phyloP scores from a whole-genome alignment of 2,113 vertebrate genomes.

The Cygnus atratus region DNA sequence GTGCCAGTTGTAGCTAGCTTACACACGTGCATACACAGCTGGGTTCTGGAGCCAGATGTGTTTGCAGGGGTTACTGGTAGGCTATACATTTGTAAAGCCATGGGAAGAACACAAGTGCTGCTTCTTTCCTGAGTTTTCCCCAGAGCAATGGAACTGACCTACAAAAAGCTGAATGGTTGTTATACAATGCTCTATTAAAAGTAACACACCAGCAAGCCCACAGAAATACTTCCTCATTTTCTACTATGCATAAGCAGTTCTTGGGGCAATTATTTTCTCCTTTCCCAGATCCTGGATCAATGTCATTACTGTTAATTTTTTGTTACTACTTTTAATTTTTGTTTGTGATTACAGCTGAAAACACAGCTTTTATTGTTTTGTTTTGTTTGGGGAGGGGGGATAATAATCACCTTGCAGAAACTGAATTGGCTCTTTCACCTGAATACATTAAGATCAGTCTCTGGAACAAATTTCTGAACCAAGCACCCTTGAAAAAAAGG shows the following conservation, averaged over 20 bases:
- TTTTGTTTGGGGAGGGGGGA: background rate
- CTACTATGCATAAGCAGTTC: background rate
- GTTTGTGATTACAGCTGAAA: background rate
- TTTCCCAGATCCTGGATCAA: background rate
- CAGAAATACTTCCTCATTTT: background rate
- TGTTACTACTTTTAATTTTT: background rate
- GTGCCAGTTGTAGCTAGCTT: background rate
- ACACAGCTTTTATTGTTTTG: no score
- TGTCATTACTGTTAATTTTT: background rate
- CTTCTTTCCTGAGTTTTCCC: background rate
- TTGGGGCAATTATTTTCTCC: background rate
- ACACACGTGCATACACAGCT: background rate
- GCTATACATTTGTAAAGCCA: background rate
- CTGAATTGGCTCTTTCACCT: background rate
- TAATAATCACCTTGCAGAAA: background rate
- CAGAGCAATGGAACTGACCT: background rate
- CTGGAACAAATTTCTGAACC: background rate
- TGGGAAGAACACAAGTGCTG: rapidly evolving
- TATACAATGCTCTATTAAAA: background rate
- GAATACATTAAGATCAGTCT: background rate
- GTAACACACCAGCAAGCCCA: background rate
- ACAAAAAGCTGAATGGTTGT: background rate
- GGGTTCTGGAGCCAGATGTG: background rate
- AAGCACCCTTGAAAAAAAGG: background rate
- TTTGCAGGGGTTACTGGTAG: background rate